Conservation (phyloP, 2,113 vertebrate genomes). For the Pao palembangensis region DNA sequence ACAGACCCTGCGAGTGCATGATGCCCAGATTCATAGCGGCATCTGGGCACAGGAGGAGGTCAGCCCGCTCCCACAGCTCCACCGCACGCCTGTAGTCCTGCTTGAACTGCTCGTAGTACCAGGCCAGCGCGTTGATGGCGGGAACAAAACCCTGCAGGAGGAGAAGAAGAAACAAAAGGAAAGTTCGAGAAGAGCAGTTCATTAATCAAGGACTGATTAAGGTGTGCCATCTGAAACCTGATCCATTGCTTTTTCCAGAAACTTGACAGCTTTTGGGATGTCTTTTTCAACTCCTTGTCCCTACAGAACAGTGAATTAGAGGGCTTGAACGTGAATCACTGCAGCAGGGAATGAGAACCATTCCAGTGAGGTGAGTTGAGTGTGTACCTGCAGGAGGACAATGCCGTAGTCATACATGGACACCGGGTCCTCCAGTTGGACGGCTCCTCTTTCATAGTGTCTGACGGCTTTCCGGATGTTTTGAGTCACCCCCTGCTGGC, state of each 20-base stretch:
- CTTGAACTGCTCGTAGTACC: slow-evolving; percentile 77
- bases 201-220: background rate
- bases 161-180: background rate
- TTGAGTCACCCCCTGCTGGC: slow-evolving; percentile 76
- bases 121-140: slow-evolving; percentile 77
- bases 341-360: too few species aligned
- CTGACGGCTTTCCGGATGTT: slow-evolving; percentile 71
- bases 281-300: slow-evolving; percentile 75
- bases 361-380: background rate
- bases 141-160: slow-evolving; percentile 71
- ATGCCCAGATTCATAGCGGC: slow-evolving; percentile 79
- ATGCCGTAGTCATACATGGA: slow-evolving; percentile 81
- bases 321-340: too few species aligned
- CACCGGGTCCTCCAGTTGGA: slow-evolving; percentile 64
- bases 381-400: slow-evolving; percentile 73
- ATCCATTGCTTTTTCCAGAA: slow-evolving; percentile 74
- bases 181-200: background rate
- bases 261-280: slow-evolving; percentile 68
- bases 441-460: slow-evolving; percentile 76
- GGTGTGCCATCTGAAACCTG: slow-evolving; percentile 52
- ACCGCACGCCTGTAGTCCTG: slow-evolving; percentile 68
- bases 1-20: slow-evolving; percentile 69
- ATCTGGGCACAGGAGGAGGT: slow-evolving; percentile 65
- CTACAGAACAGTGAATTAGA: slow-evolving; percentile 40
- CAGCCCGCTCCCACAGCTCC: slow-evolving; percentile 75